Percentiles rank a stretch among this genome's conserved stretches.
phyloP scores from a whole-genome alignment of 2,888 invertebrate genomes.

The Cheilosia grossa region DNA sequence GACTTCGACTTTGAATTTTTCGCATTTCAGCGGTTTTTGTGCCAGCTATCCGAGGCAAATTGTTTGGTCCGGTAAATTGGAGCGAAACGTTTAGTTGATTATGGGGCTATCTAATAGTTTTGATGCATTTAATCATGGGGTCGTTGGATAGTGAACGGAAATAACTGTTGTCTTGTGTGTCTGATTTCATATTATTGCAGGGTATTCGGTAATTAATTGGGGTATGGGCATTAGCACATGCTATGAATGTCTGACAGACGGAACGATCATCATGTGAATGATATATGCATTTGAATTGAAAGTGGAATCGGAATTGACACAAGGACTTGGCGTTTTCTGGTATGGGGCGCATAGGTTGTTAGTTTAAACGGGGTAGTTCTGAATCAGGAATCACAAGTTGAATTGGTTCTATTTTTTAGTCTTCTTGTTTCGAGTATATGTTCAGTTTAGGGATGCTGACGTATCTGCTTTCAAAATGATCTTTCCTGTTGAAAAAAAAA shows the following conservation, averaged over 20 bases:
- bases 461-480: too few species aligned
- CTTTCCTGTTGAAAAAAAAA: too few species aligned
- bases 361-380: too few species aligned
- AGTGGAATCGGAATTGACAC: too few species aligned
- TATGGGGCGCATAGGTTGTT: too few species aligned
- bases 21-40: slow-evolving; percentile 20
- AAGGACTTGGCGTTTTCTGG: too few species aligned
- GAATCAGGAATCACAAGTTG: too few species aligned
- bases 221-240: slow-evolving; percentile 39
- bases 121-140: slow-evolving; percentile 71
- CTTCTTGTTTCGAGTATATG: too few species aligned
- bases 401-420: too few species aligned
- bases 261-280: slow-evolving; percentile 19
- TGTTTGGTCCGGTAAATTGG: slow-evolving; percentile 75
- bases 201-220: slow-evolving; percentile 58
- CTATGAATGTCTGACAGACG: slow-evolving; percentile 21
- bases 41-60: slow-evolving; percentile 39
- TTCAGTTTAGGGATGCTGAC: too few species aligned
- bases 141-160: slow-evolving; percentile 57
- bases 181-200: slow-evolving; percentile 47
- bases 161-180: slow-evolving; percentile 66
- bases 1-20: slow-evolving; percentile 72
- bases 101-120: slow-evolving; percentile 73
- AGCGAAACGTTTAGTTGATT: slow-evolving; percentile 75
- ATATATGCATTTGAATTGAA: slow-evolving; percentile 28